Evolutionary conservation across 2,888 invertebrate genomes (phyloP).

Genomic region (Anoncus sp.): DNA sequence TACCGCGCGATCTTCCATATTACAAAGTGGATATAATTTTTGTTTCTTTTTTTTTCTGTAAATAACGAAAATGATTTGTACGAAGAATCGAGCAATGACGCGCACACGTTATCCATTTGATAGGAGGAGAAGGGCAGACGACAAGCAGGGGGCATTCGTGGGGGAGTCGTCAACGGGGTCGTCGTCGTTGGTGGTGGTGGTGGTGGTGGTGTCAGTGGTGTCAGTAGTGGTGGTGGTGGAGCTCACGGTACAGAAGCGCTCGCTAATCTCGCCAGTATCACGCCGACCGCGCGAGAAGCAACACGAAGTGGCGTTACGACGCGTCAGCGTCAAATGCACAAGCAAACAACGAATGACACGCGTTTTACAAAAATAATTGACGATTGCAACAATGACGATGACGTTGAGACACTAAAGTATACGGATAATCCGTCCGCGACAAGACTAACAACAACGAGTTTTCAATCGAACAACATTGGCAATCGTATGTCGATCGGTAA

Average conservation of each 20-base stretch:
- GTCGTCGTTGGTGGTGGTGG: constrained; percentile 71
- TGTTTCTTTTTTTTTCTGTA: neutral
- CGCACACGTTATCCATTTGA: constrained; percentile 69
- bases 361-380: constrained; percentile 55
- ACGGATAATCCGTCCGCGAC: constrained; percentile 63
- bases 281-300: constrained; percentile 81
- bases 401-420: constrained; percentile 57
- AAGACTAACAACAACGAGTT: constrained; percentile 48
- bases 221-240: constrained; percentile 70
- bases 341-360: constrained; percentile 64
- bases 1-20: too few relatives aligned
- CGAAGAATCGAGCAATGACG: constrained; percentile 51
- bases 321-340: constrained; percentile 74
- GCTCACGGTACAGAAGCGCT: constrained; percentile 78
- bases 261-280: constrained; percentile 81
- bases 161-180: constrained; percentile 72
- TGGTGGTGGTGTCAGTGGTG: constrained; percentile 70
- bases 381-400: constrained; percentile 60
- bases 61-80: constrained; percentile 4
- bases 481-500: constrained; percentile 21
- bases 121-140: constrained; percentile 76
- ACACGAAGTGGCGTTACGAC: constrained; percentile 71
- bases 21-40: too few relatives aligned
- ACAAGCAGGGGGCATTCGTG: constrained; percentile 76
- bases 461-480: constrained; percentile 33